Conservation (phyloP, 2,888 invertebrate genomes). For the Lasioglossum villosulum region DNA sequence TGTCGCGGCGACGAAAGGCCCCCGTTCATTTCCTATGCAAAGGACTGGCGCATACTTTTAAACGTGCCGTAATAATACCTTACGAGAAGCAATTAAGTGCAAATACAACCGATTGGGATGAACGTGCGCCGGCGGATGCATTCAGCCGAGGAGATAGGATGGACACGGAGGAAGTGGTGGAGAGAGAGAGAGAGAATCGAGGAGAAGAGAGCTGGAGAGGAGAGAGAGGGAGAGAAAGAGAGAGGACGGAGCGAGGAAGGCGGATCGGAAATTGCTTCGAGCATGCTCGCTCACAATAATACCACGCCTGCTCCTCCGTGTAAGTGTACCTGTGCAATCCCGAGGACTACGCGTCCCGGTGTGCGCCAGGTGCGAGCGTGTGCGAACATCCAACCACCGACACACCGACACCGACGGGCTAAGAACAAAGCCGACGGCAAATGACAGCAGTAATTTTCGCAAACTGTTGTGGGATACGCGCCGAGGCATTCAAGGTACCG, state of each 20-base stretch:
- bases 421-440: constrained; percentile 74
- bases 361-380: neutral
- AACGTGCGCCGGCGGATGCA: constrained; percentile 54
- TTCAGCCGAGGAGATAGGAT: constrained; percentile 44
- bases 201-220: neutral
- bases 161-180: constrained; percentile 32
- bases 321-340: constrained; percentile 14
- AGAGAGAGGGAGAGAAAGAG: neutral
- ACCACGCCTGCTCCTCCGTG: constrained; percentile 14
- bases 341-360: constrained; percentile 20
- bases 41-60: constrained; percentile 47
- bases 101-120: constrained; percentile 65
- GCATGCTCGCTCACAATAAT: constrained; percentile 67
- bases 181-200: constrained; percentile 3
- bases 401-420: constrained; percentile 43
- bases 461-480: constrained; percentile 72
- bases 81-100: constrained; percentile 69
- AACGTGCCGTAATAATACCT: constrained; percentile 64
- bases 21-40: constrained; percentile 34
- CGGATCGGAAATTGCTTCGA: constrained; percentile 71
- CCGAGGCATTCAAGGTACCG: constrained; percentile 58
- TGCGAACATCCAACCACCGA: neutral
- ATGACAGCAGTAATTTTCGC: constrained; percentile 75
- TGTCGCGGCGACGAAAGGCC: constrained; percentile 2
- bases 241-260: constrained; percentile 58